A percentile compares a stretch with the other conserved stretches of the same genome.
Evolutionary conservation across 2,113 vertebrate species (phyloP).

Genomic region (Brachyhypopomus gauderio): DNA sequence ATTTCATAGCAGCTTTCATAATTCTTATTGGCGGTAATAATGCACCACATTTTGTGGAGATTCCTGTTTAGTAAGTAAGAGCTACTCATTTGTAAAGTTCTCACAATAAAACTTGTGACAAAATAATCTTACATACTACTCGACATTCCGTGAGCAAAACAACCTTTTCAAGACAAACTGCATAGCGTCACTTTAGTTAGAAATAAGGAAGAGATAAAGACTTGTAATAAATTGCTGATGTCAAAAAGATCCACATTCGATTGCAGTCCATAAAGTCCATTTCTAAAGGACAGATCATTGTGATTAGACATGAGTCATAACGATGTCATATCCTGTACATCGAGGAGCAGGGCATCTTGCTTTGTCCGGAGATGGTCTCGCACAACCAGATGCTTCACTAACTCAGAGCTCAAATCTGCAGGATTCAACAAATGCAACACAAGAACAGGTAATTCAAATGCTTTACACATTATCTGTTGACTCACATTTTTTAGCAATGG

Average conservation of each 20-base stretch:
- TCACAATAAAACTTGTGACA: constrained; percentile 62
- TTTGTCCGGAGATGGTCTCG: constrained; percentile 75
- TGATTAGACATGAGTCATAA: constrained; percentile 23
- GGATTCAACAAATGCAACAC: constrained; percentile 7
- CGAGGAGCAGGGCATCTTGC: constrained; percentile 78
- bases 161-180: constrained; percentile 43
- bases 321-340: constrained; percentile 77
- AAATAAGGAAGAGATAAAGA: constrained; percentile 10
- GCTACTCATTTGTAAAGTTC: constrained; percentile 10
- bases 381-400: constrained; percentile 71
- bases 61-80: constrained; percentile 1
- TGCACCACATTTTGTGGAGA: constrained; percentile 15
- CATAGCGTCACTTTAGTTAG: constrained; percentile 40
- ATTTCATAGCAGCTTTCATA: constrained; percentile 44
- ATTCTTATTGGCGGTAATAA: constrained; percentile 14
- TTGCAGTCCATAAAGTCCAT: constrained; percentile 6
- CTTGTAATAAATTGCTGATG: constrained; percentile 26
- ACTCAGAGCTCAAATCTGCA: constrained; percentile 73
- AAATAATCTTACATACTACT: constrained; percentile 31
- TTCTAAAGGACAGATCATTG: neutral
- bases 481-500: neutral
- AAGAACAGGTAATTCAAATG: neutral
- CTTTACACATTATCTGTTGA: neutral
- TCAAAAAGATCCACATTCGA: constrained; percentile 32
- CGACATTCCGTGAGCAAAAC: constrained; percentile 26